Base-by-base conservation (phyloP, 2,797 vertebrate genomes). In the Premnoplex brunnescens region DNA sequence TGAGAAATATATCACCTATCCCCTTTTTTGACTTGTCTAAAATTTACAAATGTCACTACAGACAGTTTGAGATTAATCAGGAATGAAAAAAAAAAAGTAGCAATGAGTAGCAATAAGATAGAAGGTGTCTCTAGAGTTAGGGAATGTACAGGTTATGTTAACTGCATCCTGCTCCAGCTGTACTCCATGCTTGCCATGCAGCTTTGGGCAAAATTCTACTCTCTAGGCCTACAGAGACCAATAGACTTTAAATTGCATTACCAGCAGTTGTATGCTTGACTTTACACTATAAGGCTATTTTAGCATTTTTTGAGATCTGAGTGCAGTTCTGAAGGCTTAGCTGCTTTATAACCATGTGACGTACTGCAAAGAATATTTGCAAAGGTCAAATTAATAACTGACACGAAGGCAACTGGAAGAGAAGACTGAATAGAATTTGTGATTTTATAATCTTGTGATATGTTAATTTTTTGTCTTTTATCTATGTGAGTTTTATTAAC, bases 371-470 rank as follows among this genome's bases (percentile, higher is more conserved):
- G 74, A 91, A 34, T 91, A 77, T 88, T 87, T 91, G 56, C 67
- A 92, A 92, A 93, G 95, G 93, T 95, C 85, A 92, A 91, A 94
- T 78, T 95, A 97, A 72, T 96, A 96, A 95, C 86, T 89, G 87
- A 55, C 72, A 72, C 60, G 75, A 84, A 89, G 19, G 87, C 36
- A 83, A 83, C 74, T 86, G 71, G 63, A 94, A 86, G 22, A 95
- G 88, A 91, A 91, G 69, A 74, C 56, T 80, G 75, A 95, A 93
- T 63, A 80, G 81, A 92, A 96, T 89, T 93, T 78, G 68, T 48
- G 91, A 92, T 93, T 96, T 94, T 66, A 89, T 91, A 93, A 91
- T 88, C 72, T 92, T 51, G 39, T 80, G 87, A 80, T 89, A 96
- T 78, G 91, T 83, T 94, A 96, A 94, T 95, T 88, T 94, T 68